A percentile compares a stretch with the other conserved stretches of the same genome.
These are phyloP conservation scores for Bembecia ichneumoniformis DNA, from an alignment of 2,888 invertebrate species.

Conservation along the genomic window DNA sequence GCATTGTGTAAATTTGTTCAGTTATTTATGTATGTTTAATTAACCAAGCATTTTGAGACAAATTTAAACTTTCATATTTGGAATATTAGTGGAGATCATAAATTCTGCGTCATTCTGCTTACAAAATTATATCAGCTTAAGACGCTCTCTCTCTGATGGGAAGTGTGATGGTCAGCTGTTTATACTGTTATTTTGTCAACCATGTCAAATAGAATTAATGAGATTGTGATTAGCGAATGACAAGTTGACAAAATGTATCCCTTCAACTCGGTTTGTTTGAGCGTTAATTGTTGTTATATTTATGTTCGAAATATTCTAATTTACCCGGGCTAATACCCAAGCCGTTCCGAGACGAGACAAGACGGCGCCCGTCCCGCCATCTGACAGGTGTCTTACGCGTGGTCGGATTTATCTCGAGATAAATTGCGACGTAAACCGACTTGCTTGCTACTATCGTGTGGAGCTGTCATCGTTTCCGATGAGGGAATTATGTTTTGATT, in stretches of 20 bases:
- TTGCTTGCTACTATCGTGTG: not conserved
- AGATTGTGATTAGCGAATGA: conserved; percentile 12
- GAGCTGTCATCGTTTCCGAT: not conserved
- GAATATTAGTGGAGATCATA: too few species aligned
- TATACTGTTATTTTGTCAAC: too few species aligned
- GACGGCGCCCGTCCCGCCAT: conserved; percentile 42
- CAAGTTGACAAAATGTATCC: conserved; percentile 51
- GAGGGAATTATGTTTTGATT: not conserved
- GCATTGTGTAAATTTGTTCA: too few species aligned
- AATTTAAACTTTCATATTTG: too few species aligned
- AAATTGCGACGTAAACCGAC: conserved; percentile 33
- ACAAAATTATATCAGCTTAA: too few species aligned
- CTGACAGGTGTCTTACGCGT: conserved; percentile 63
- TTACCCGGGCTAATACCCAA: conserved; percentile 46
- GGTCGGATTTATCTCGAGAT: conserved; percentile 55
- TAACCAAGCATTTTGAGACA: too few species aligned
- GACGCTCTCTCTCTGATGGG: too few species aligned
- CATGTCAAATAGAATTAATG: too few species aligned
- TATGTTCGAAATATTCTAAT: conserved; percentile 59
- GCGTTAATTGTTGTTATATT: conserved; percentile 59
- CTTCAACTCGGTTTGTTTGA: conserved; percentile 49
- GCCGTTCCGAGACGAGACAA: conserved; percentile 41
- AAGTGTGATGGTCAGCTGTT: too few species aligned
- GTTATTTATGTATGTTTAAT: too few species aligned
- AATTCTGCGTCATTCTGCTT: too few species aligned